These are phyloP conservation scores for Stomatorhinus ivindoensis DNA, from an alignment of 2,113 vertebrate species.

Conservation along the genomic window DNA sequence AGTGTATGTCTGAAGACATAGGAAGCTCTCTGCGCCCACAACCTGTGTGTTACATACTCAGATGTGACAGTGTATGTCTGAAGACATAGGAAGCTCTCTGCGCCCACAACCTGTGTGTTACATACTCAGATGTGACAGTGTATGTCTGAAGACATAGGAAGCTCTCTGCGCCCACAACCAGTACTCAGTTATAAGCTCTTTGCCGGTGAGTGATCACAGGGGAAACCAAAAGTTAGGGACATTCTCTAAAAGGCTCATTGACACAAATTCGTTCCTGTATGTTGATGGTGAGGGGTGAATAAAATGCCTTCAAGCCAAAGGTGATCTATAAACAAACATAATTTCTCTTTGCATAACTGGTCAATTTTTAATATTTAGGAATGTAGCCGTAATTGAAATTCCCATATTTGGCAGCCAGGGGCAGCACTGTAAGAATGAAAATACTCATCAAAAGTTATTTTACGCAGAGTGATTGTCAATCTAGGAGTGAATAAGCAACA, in stretches of 20 bases:
- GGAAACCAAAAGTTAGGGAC: not conserved
- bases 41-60: not conserved
- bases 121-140: not conserved
- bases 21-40: no score
- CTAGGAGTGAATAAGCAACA: slow-evolving; percentile 35
- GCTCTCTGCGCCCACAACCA: not conserved
- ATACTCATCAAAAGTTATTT: slow-evolving; percentile 25
- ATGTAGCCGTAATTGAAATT: not conserved
- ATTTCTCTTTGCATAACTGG: not conserved
- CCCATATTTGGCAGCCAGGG: not conserved
- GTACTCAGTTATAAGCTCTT: not conserved
- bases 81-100: no score
- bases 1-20: not conserved
- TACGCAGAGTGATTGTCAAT: slow-evolving; percentile 23
- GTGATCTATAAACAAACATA: not conserved
- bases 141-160: not conserved
- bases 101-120: no score
- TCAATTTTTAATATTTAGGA: not conserved
- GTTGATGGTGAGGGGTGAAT: not conserved
- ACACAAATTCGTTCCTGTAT: not conserved
- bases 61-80: not conserved
- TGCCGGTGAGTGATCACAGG: not conserved
- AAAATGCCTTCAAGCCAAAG: not conserved
- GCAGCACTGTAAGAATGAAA: not conserved
- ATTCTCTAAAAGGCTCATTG: not conserved